Percentiles rank a stretch among this genome's conserved stretches.
These are phyloP conservation scores for Drosophila busckii DNA, from an alignment of 1,140 invertebrate genomes.

Conservation along the genomic window DNA sequence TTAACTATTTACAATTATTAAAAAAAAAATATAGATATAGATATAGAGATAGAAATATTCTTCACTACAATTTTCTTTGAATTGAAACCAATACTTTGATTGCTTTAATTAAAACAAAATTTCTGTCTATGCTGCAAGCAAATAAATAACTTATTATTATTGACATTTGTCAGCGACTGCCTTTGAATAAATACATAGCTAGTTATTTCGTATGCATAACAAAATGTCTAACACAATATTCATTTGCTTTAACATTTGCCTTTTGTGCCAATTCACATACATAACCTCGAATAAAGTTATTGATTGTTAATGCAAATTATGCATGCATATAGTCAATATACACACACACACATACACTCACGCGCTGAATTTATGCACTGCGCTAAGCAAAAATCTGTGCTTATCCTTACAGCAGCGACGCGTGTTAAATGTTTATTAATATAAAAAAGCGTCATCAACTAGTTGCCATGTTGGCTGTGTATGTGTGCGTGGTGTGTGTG, in stretches of 20 bases:
- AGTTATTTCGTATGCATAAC: too few species aligned
- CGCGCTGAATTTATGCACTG: constrained; percentile 44
- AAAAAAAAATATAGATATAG: too few species aligned
- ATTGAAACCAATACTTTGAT: too few species aligned
- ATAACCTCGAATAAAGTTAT: constrained; percentile 54
- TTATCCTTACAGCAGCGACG: not conserved
- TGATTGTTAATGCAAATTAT: constrained; percentile 56
- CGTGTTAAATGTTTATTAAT: constrained; percentile 62
- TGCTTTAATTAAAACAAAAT: too few species aligned
- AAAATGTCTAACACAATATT: too few species aligned
- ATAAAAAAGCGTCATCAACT: constrained; percentile 11
- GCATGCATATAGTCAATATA: constrained; percentile 40
- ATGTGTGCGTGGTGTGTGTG: constrained; percentile 9
- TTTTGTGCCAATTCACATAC: constrained; percentile 34
- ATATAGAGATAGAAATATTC: too few species aligned
- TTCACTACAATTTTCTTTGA: too few species aligned
- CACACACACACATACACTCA: constrained; percentile 17
- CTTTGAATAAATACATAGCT: too few species aligned
- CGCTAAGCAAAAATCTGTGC: constrained; percentile 24
- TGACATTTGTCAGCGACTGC: too few species aligned
- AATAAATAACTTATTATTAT: too few species aligned
- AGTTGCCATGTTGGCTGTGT: constrained; percentile 2
- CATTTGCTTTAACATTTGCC: constrained; percentile 1
- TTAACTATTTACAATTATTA: too few species aligned
- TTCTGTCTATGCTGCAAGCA: too few species aligned